Conservation (phyloP, 2,797 vertebrate genomes). For the Phalloptychus januarius region DNA sequence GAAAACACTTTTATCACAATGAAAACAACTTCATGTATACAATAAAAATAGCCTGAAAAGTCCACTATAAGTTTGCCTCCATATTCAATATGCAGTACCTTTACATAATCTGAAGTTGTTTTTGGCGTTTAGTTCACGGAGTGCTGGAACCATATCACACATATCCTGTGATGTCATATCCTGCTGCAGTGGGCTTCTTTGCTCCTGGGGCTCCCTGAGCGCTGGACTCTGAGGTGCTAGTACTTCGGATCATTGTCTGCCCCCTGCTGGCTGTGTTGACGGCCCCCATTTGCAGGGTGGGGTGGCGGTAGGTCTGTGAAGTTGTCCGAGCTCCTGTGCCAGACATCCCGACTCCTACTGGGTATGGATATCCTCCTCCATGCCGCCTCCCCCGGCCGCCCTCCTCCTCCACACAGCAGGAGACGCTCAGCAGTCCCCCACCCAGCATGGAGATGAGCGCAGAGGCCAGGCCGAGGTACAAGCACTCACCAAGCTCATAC, state of each 20-base stretch:
- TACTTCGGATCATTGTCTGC: constrained; percentile 48
- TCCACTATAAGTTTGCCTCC: not conserved
- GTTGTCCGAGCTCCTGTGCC: constrained; percentile 40
- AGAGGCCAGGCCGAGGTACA: constrained; percentile 90
- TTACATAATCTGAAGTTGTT: not conserved
- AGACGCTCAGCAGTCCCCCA: constrained; percentile 86
- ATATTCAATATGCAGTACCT: not conserved
- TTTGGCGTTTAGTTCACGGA: constrained; percentile 1
- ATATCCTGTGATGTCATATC: constrained; percentile 83
- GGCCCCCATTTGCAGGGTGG: constrained; percentile 60
- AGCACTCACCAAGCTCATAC: constrained; percentile 91
- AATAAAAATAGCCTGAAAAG: not conserved
- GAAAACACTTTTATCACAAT: not conserved
- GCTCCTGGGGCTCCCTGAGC: constrained; percentile 13
- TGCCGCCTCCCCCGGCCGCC: constrained; percentile 49
- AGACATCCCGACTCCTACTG: constrained; percentile 54
- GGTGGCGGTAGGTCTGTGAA: constrained; percentile 74
- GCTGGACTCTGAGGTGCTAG: constrained; percentile 62
- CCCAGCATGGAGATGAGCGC: constrained; percentile 87
- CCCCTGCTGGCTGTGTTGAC: constrained; percentile 46
- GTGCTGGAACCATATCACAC: constrained; percentile 68
- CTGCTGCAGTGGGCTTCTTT: constrained; percentile 68
- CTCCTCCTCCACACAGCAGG: constrained; percentile 77
- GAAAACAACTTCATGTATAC: not conserved
- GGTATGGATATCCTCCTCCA: constrained; percentile 71